phyloP scores from a whole-genome alignment of 1,140 invertebrate genomes.

The Chrysopa pallens region DNA sequence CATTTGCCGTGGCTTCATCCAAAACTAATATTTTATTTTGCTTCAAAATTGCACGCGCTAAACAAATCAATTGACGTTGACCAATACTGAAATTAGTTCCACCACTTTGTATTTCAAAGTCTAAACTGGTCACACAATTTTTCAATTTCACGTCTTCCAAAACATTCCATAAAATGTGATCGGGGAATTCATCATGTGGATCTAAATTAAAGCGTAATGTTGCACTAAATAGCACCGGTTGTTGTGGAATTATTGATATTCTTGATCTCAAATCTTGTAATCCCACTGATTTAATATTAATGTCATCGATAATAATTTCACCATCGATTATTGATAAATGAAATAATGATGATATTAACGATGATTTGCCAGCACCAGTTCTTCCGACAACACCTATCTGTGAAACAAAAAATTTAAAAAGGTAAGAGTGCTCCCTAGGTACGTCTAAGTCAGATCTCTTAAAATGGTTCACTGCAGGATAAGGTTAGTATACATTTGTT shows the following conservation, averaged over 20 bases:
- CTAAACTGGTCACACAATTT: conserved; percentile 26
- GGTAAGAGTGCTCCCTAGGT: no score
- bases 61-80: conserved; percentile 67
- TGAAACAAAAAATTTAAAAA: background rate
- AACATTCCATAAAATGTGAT: conserved; percentile 63
- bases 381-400: conserved; percentile 45
- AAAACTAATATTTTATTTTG: conserved; percentile 54
- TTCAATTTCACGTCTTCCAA: conserved; percentile 60
- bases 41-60: conserved; percentile 60
- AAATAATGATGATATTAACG: conserved; percentile 51
- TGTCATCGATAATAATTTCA: conserved; percentile 50
- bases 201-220: conserved; percentile 68
- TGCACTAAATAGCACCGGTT: conserved; percentile 73
- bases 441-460: no score
- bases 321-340: conserved; percentile 37
- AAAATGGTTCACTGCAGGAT: no score
- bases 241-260: conserved; percentile 82
- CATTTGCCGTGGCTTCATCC: conserved; percentile 55
- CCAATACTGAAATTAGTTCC: conserved; percentile 71
- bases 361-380: conserved; percentile 71
- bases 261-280: conserved; percentile 53
- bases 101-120: conserved; percentile 45
- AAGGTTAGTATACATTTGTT: no score
- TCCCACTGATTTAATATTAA: conserved; percentile 37
- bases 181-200: conserved; percentile 63